phyloP scores from a whole-genome alignment of 2,888 invertebrate genomes.

The Ganaspis brasiliensis region DNA sequence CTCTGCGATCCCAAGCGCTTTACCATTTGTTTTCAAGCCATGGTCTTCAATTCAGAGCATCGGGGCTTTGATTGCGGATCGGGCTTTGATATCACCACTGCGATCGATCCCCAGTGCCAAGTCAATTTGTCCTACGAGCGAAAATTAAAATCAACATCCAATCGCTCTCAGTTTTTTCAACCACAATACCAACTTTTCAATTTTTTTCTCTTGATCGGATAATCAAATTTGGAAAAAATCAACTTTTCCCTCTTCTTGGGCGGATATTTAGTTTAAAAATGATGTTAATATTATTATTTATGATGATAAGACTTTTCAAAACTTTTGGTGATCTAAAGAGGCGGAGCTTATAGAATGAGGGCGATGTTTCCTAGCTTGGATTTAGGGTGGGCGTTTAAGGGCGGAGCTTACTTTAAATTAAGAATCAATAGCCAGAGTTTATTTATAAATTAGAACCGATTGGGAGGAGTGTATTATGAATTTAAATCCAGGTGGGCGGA shows the following conservation, averaged over 20 bases:
- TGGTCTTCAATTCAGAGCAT: conserved; percentile 54
- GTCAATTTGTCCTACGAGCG: conserved; percentile 38
- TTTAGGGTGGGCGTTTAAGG: no score
- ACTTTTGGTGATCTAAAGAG: no score
- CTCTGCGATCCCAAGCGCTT: conserved; percentile 55
- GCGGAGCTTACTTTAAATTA: no score
- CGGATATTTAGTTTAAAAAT: no score
- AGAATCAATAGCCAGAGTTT: no score
- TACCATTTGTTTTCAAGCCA: conserved; percentile 60
- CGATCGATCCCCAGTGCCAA: conserved; percentile 46
- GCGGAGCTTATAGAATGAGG: no score
- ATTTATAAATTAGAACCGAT: no score
- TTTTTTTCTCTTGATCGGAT: not conserved
- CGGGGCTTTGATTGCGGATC: conserved; percentile 47
- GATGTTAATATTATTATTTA: no score
- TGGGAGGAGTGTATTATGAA: no score
- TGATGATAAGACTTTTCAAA: no score
- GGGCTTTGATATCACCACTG: conserved; percentile 49
- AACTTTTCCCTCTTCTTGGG: not conserved
- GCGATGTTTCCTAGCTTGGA: no score
- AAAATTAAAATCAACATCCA: conserved; percentile 38
- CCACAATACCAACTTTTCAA: not conserved
- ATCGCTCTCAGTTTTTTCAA: conserved; percentile 21
- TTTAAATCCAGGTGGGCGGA: no score
- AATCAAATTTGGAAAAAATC: not conserved